These are phyloP conservation scores for Thyatira batis DNA, from an alignment of 2,888 invertebrate genomes.

Conservation along the genomic window DNA sequence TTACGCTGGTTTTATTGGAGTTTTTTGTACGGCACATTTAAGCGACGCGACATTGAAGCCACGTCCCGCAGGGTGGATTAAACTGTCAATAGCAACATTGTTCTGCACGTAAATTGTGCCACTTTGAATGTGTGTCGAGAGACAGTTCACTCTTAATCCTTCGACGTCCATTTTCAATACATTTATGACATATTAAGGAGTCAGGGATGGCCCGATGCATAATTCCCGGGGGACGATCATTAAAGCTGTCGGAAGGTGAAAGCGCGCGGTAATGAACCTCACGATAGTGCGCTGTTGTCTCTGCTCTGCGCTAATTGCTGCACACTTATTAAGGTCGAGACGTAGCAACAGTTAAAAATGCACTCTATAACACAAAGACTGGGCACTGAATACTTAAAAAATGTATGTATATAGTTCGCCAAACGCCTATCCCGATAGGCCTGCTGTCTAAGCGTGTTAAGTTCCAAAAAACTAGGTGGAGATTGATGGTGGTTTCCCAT, in stretches of 20 bases:
- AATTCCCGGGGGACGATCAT: constrained; percentile 45
- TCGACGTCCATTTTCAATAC: constrained; percentile 12
- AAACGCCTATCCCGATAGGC: constrained; percentile 15
- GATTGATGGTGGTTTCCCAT: constrained; percentile 11
- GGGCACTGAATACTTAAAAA: not conserved
- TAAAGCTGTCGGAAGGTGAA: constrained; percentile 44
- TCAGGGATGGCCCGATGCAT: constrained; percentile 38
- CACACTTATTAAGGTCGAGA: constrained; percentile 62
- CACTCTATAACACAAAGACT: constrained; percentile 37
- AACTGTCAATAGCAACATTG: constrained; percentile 31
- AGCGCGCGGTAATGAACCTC: constrained; percentile 54
- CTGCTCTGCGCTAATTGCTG: constrained; percentile 56
- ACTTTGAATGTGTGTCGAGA: constrained; percentile 9
- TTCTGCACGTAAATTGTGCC: constrained; percentile 11
- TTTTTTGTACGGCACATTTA: constrained; percentile 64
- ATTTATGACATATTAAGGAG: not conserved
- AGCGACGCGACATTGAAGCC: constrained; percentile 46
- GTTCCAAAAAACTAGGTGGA: not conserved
- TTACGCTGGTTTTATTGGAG: constrained; percentile 63
- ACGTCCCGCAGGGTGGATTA: constrained; percentile 33
- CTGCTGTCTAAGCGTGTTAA: constrained; percentile 10
- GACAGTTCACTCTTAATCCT: constrained; percentile 18
- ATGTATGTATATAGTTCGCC: not conserved
- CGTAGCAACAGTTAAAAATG: constrained; percentile 52
- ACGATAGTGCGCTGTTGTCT: constrained; percentile 48